These are phyloP conservation scores for Mus minutoides DNA, from an alignment of 2,797 vertebrate genomes.

Conservation along the genomic window DNA sequence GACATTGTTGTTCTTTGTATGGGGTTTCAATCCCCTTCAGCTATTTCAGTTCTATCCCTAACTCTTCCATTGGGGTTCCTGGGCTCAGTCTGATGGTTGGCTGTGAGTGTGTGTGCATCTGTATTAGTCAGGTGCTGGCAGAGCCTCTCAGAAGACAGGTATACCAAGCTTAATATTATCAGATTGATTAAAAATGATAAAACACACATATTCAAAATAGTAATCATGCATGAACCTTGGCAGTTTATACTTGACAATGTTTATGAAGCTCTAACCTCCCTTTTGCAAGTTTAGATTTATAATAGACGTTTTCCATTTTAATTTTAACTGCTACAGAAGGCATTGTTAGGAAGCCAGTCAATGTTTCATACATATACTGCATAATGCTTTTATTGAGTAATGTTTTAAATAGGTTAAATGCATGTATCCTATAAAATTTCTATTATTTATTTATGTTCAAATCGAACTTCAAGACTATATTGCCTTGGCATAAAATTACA, in stretches of 20 bases:
- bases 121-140: background rate
- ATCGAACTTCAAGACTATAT: background rate
- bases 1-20: background rate
- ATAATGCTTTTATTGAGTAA: background rate
- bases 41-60: background rate
- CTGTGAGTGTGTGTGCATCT: background rate
- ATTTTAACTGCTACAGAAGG: background rate
- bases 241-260: background rate
- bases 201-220: background rate
- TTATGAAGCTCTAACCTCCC: background rate
- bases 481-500: background rate
- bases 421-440: background rate
- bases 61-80: background rate
- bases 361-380: too few relatives aligned
- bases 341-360: background rate
- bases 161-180: background rate
- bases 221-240: background rate
- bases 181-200: constrained; percentile 1
- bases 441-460: background rate
- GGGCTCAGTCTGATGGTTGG: background rate
- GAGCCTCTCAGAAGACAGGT: background rate
- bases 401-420: background rate
- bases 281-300: background rate
- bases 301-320: background rate
- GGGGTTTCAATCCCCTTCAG: background rate